Percentiles rank a stretch among this genome's conserved stretches.
phyloP scores from a whole-genome alignment of 1,140 invertebrate genomes.

The Araneus ventricosus region DNA sequence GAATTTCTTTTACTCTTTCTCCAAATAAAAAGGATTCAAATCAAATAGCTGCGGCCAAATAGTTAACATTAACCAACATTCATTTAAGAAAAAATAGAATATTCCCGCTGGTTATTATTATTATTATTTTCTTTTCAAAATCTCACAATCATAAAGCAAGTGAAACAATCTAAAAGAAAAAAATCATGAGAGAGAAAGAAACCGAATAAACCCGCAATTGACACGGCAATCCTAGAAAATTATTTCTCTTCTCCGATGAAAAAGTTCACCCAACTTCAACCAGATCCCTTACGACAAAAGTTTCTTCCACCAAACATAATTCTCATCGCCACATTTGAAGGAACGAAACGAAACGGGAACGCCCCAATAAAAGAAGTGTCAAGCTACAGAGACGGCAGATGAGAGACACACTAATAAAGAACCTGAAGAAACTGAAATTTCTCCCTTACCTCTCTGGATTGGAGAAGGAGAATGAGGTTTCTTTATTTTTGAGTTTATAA shows the following conservation, averaged over 20 bases:
- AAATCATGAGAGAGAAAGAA: not conserved
- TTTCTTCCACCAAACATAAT: not conserved
- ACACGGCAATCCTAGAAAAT: not conserved
- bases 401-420: conserved; percentile 39
- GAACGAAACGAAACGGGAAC: not conserved
- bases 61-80: too few species aligned
- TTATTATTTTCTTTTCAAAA: too few species aligned
- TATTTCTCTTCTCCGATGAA: not conserved
- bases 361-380: conserved; percentile 27
- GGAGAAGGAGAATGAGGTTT: not conserved
- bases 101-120: too few species aligned
- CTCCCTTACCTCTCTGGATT: not conserved
- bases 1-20: too few species aligned
- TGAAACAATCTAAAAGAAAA: not conserved
- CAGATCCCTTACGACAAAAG: not conserved
- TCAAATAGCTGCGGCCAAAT: too few species aligned
- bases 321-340: not conserved
- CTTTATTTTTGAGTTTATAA: not conserved
- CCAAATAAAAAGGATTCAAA: too few species aligned
- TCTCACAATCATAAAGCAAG: not conserved
- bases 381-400: not conserved
- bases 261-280: too few species aligned
- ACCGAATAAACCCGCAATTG: not conserved
- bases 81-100: too few species aligned
- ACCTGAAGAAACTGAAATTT: too few species aligned